Evolutionary conservation across 2,888 invertebrate genomes (phyloP).

Genomic region (Athrips mouffetella): DNA sequence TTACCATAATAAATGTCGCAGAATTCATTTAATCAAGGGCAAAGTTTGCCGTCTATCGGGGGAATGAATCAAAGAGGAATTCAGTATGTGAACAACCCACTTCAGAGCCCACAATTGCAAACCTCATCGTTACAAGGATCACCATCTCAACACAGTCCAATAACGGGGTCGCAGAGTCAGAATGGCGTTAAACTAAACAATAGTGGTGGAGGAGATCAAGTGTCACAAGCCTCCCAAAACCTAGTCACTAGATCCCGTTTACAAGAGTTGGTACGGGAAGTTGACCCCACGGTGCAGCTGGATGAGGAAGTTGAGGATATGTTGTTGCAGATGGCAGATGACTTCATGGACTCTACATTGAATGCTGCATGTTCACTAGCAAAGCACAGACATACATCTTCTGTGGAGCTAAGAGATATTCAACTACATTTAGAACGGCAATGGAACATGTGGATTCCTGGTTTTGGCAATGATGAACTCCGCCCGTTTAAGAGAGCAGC

Average conservation of each 20-base stretch:
- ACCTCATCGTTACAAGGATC: constrained; percentile 59
- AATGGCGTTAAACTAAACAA: constrained; percentile 44
- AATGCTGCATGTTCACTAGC: constrained; percentile 93
- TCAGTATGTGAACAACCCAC: constrained; percentile 62
- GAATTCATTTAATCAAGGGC: too few species aligned
- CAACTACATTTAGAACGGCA: constrained; percentile 94
- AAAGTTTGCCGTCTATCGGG: constrained; percentile 65
- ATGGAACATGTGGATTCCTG: constrained; percentile 99
- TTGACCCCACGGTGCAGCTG: constrained; percentile 95
- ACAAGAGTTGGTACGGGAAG: constrained; percentile 95
- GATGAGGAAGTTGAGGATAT: constrained; percentile 99
- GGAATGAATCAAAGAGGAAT: constrained; percentile 54
- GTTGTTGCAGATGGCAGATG: constrained; percentile 93
- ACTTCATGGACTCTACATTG: constrained; percentile 95
- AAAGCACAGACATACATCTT: constrained; percentile 92
- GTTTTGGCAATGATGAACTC: constrained; percentile 96
- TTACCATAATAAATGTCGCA: too few species aligned
- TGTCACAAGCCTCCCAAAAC: too few species aligned
- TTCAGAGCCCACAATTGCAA: constrained; percentile 65
- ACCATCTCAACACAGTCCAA: constrained; percentile 70
- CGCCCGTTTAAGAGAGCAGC: constrained; percentile 94
- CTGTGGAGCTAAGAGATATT: constrained; percentile 96
- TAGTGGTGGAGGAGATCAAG: constrained; percentile 53
- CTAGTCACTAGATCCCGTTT: too few species aligned
- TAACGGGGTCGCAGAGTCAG: constrained; percentile 60